These are phyloP conservation scores for Bombus balteatus DNA, from an alignment of 1,140 invertebrate genomes.

Conservation along the genomic window DNA sequence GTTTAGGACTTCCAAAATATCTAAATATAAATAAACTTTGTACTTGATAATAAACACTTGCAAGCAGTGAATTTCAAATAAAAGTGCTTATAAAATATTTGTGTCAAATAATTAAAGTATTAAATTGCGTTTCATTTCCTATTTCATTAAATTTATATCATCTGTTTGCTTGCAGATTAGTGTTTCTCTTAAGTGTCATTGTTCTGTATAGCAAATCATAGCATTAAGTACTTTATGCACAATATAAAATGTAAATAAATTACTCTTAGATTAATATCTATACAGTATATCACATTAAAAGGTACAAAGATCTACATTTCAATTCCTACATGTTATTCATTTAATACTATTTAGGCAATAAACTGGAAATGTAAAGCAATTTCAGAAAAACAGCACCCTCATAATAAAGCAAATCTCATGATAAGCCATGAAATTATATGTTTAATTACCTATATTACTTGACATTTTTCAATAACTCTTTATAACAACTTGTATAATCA, in stretches of 20 bases:
- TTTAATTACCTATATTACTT: not conserved
- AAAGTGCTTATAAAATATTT: not conserved
- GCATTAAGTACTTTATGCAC: slow-evolving; percentile 44
- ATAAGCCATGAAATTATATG: not conserved
- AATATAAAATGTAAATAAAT: slow-evolving; percentile 53
- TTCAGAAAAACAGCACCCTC: not conserved
- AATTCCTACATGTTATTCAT: slow-evolving; percentile 26
- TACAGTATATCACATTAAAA: slow-evolving; percentile 54
- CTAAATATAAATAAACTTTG: slow-evolving; percentile 28
- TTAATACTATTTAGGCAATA: slow-evolving; percentile 41
- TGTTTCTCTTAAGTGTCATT: not conserved
- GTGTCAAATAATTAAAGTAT: not conserved
- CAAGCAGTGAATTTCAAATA: not conserved
- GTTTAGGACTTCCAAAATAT: not conserved
- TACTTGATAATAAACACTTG: slow-evolving; percentile 11
- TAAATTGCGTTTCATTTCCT: not conserved
- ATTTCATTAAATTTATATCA: not conserved
- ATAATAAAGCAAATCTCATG: slow-evolving; percentile 15
- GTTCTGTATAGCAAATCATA: slow-evolving; percentile 41
- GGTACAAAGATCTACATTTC: slow-evolving; percentile 40
- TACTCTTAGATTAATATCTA: slow-evolving; percentile 48
- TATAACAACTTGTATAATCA: not conserved
- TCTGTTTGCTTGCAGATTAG: not conserved
- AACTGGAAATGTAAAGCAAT: slow-evolving; percentile 31
- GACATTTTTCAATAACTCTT: not conserved